Base-by-base conservation (phyloP, 1,140 invertebrate genomes). In the Halyomorpha halys region DNA sequence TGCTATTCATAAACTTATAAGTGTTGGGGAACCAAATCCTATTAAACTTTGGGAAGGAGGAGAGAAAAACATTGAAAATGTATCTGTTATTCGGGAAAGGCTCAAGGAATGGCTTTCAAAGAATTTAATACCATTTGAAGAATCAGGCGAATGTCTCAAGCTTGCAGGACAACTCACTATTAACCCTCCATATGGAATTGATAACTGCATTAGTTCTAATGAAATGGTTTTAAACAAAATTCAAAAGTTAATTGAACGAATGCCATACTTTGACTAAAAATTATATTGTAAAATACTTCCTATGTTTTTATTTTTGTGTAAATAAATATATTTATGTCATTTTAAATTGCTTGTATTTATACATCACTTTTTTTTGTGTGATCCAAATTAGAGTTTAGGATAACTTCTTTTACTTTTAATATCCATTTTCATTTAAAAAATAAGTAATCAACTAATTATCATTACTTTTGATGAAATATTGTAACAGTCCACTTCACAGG, bases 151-250 rank as follows among this genome's bases (percentile, higher is more conserved):
- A 23, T 23, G 15, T 5, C 23, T 56, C 9, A 21, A 56, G 23
- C 14, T 56, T 25, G 18, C 53, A 1, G 53, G 23, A 25, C 53
- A 56, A 56, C 9, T 56, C 0, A 56, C 53, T 1, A 56, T 56
- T 11, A 25, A 6, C 4, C 53, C 53, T 16, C 53, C 53, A 3
- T 56, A 56, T 56, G 15, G 18, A 5, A 56, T 23, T 5, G 23
- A 56, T 56, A 23, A 56, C 14, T 56, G 53, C 14, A 23, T 56
- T 16, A 56, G 53, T 15, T 25, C 21, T 27, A 56, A 56, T 56
- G 53, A 56, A 56, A 56, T 56, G 18, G 23, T 56, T 25, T 56
- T 56, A 25, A 27, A 15, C 8, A 56, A 56, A 56, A 25, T 56
- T 23, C 53, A 56, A 25, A 25, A 25, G 23, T 25, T 56, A 15